Evolutionary conservation across 2,113 vertebrate genomes (phyloP).

Genomic region (Burhinus oedicnemus): DNA sequence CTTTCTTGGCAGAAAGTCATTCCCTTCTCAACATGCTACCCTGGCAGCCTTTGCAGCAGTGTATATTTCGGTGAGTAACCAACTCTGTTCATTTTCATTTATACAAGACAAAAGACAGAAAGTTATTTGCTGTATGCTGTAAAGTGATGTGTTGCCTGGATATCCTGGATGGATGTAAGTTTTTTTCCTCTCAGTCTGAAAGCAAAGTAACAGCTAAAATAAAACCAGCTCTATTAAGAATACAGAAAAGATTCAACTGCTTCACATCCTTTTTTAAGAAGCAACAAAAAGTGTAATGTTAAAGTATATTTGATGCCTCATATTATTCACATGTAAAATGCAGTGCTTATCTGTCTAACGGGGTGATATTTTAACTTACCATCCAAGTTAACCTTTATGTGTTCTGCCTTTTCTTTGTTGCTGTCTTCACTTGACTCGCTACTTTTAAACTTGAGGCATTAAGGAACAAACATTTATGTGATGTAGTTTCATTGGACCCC

Average conservation of each 20-base stretch:
- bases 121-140: neutral
- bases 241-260: neutral
- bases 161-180: neutral
- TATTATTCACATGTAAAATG: neutral
- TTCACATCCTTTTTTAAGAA: neutral
- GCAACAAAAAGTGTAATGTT: neutral
- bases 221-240: neutral
- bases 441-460: neutral
- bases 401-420: neutral
- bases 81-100: neutral
- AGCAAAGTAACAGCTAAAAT: neutral
- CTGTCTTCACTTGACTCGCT: neutral
- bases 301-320: neutral
- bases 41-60: constrained; percentile 96
- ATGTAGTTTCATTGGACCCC: constrained; percentile 6
- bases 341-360: neutral
- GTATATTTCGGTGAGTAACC: constrained; percentile 94
- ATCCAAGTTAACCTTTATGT: neutral
- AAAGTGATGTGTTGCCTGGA: neutral
- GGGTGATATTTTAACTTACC: neutral
- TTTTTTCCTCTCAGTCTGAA: neutral
- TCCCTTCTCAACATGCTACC: constrained; percentile 97
- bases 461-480: neutral
- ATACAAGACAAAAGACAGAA: neutral
- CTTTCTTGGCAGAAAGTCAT: constrained; percentile 92